A percentile compares a stretch with the other conserved stretches of the same genome.
Evolutionary conservation across 2,797 vertebrate species (phyloP).

Genomic region (Eulemur rubriventer): DNA sequence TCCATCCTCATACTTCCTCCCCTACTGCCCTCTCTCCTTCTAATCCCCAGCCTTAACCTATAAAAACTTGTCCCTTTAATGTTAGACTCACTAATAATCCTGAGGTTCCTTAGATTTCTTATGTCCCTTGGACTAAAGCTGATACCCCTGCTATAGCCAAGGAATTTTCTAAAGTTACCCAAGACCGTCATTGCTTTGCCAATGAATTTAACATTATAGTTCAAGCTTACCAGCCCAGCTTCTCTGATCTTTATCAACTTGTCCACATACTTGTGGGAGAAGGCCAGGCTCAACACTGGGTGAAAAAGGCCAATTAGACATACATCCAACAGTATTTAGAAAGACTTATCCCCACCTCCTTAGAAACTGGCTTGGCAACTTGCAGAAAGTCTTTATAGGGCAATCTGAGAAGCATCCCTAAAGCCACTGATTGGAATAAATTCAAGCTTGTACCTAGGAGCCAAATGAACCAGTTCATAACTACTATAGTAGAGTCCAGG

Average conservation of each 20-base stretch:
- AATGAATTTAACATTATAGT: background rate
- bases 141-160: background rate
- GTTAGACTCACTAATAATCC: background rate
- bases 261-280: background rate
- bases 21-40: background rate
- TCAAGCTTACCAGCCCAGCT: background rate
- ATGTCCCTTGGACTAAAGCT: background rate
- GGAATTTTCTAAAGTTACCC: background rate
- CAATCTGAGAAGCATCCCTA: background rate
- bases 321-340: background rate
- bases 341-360: background rate
- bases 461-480: background rate
- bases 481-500: background rate
- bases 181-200: background rate
- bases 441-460: background rate
- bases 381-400: background rate
- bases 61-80: background rate
- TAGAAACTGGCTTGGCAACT: background rate
- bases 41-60: background rate
- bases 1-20: background rate
- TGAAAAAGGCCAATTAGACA: background rate
- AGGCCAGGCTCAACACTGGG: background rate
- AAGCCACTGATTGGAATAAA: background rate
- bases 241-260: background rate
- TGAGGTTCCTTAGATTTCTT: background rate